Evolutionary conservation across 2,797 vertebrate species (phyloP).

Genomic region (Tolypeutes matacus): DNA sequence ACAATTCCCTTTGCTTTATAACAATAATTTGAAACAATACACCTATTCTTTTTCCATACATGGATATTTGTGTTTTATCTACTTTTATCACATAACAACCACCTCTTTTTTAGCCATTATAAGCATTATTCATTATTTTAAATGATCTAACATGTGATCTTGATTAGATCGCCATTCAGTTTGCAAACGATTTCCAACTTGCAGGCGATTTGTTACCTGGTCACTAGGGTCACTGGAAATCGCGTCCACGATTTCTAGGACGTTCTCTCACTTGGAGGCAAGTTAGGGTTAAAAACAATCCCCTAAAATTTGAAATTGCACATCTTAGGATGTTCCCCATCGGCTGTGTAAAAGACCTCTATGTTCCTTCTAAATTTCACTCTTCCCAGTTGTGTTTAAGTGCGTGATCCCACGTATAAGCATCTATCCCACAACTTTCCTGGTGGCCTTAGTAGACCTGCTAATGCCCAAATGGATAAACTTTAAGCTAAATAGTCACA

Average conservation of each 20-base stretch:
- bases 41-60: not conserved
- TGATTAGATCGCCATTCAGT: not conserved
- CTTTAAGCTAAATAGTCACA: not conserved
- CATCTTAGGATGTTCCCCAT: not conserved
- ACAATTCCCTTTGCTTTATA: not conserved
- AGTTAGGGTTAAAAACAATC: slow-evolving; percentile 1
- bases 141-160: not conserved
- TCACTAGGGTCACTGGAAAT: not conserved
- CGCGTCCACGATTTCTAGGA: slow-evolving; percentile 26
- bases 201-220: not conserved
- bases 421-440: not conserved
- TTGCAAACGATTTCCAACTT: slow-evolving; percentile 4
- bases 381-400: not conserved
- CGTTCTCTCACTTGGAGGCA: slow-evolving; percentile 23
- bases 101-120: not conserved
- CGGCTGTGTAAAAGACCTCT: not conserved
- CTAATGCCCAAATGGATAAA: not conserved
- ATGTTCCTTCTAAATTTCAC: not conserved
- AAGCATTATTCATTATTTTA: not conserved
- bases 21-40: not conserved
- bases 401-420: accelerated
- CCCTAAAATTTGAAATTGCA: not conserved
- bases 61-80: slow-evolving; percentile 5
- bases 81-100: not conserved
- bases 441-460: not conserved